A percentile compares a stretch with the other conserved stretches of the same genome.
phyloP scores from a whole-genome alignment of 1,140 invertebrate genomes.

The Aethina tumida region DNA sequence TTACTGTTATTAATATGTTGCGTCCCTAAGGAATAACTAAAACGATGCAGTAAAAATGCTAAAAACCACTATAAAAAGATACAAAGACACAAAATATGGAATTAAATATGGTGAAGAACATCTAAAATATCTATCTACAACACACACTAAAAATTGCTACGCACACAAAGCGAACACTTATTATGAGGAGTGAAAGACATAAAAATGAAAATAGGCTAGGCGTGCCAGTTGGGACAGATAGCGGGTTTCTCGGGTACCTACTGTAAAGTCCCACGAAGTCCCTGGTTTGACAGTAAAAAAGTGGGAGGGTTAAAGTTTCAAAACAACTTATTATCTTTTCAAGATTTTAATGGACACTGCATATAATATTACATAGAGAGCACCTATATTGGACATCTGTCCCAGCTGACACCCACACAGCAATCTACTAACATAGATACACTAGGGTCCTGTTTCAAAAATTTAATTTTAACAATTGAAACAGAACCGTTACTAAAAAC shows the following conservation, averaged over 20 bases:
- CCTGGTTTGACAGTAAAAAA: constrained; percentile 3
- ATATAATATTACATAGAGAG: constrained; percentile 20
- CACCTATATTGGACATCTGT: constrained; percentile 31
- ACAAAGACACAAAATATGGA: no score
- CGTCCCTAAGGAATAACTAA: no score
- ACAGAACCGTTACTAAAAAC: constrained; percentile 3
- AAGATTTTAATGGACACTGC: constrained; percentile 18
- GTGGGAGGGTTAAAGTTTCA: constrained; percentile 6
- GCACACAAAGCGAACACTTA: constrained; percentile 15
- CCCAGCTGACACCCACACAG: constrained; percentile 36
- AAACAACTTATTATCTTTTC: constrained; percentile 13
- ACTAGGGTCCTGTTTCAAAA: no score
- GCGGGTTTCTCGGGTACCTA: constrained; percentile 32
- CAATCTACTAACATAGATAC: no score
- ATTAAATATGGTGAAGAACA: no score
- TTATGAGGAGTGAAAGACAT: constrained; percentile 19
- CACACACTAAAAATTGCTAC: constrained; percentile 5
- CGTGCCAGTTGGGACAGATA: constrained; percentile 48
- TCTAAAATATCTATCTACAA: no score
- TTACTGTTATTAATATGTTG: no score
- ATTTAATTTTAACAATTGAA: not conserved
- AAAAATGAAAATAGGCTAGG: no score
- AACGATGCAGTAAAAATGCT: no score
- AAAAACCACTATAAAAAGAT: no score
- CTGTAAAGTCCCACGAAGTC: constrained; percentile 15